These are phyloP conservation scores for Saccostrea glomerata DNA, from an alignment of 1,140 invertebrate genomes.

Conservation along the genomic window DNA sequence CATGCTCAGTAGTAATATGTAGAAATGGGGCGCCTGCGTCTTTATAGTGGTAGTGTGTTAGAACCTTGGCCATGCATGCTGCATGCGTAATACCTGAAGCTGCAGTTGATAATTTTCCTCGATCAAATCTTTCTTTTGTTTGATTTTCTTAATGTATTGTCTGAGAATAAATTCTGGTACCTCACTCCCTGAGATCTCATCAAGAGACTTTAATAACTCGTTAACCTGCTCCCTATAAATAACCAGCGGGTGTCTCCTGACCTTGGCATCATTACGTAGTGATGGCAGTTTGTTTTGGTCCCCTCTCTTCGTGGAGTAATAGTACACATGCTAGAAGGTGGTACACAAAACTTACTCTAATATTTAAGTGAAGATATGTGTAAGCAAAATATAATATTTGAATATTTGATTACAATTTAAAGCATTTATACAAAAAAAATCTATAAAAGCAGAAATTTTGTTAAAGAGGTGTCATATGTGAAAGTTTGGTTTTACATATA, in stretches of 20 bases:
- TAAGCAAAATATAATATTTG: neutral
- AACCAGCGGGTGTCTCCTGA: neutral
- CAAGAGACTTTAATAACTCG: neutral
- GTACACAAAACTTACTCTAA: neutral
- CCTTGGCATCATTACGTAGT: neutral
- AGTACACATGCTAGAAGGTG: conserved; percentile 19
- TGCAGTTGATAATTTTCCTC: conserved; percentile 38
- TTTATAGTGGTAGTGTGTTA: neutral
- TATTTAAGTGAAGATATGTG: neutral
- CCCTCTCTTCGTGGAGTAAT: conserved; percentile 11
- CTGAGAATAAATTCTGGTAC: conserved; percentile 35
- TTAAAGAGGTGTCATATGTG: neutral
- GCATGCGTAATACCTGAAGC: conserved; percentile 32
- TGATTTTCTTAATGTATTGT: conserved; percentile 37
- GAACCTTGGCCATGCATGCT: conserved; percentile 21
- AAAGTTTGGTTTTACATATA: conserved; percentile 1
- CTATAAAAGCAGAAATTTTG: neutral
- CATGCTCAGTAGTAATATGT: neutral
- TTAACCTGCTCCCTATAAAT: conserved; percentile 17
- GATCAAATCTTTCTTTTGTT: conserved; percentile 5
- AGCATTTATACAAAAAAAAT: neutral
- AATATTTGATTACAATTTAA: neutral
- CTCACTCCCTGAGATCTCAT: conserved; percentile 33
- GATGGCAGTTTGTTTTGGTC: conserved; percentile 14
- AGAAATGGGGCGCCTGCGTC: neutral